These are phyloP conservation scores for Grapholita molesta DNA, from an alignment of 1,140 invertebrate genomes.

Conservation along the genomic window DNA sequence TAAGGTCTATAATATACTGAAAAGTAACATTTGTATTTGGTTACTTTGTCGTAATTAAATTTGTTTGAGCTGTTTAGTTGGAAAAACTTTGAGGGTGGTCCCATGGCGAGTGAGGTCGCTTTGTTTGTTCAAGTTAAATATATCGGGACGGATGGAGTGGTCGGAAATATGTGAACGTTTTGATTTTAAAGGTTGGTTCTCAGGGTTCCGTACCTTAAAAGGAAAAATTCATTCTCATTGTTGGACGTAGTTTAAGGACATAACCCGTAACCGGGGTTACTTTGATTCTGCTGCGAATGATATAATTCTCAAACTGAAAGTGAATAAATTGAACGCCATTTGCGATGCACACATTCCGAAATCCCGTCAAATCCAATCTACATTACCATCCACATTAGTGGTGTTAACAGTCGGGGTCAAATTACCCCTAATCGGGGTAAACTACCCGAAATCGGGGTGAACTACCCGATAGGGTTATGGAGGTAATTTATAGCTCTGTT, in stretches of 20 bases:
- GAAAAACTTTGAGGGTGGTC: not conserved
- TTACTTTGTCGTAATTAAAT: not conserved
- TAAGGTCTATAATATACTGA: not conserved
- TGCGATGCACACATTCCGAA: no score
- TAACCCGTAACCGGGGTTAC: no score
- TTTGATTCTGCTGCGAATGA: no score
- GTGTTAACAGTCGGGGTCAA: not conserved
- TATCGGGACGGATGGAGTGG: not conserved
- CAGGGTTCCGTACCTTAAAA: no score
- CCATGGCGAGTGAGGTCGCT: not conserved
- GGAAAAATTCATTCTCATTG: no score
- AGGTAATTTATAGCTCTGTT: not conserved
- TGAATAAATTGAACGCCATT: no score
- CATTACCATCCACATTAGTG: not conserved
- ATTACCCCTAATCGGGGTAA: conserved; percentile 11
- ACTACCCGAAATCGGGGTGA: not conserved
- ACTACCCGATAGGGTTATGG: not conserved
- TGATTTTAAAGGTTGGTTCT: not conserved
- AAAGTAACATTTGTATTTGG: not conserved
- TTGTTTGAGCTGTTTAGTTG: not conserved
- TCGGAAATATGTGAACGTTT: not conserved
- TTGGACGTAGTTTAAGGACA: no score
- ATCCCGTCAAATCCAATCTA: not conserved
- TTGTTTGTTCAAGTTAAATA: not conserved
- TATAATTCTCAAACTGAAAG: no score